Percentiles rank a stretch among this genome's conserved stretches.
Evolutionary conservation across 2,888 invertebrate species (phyloP).

Genomic region (Drosophila phalerata): DNA sequence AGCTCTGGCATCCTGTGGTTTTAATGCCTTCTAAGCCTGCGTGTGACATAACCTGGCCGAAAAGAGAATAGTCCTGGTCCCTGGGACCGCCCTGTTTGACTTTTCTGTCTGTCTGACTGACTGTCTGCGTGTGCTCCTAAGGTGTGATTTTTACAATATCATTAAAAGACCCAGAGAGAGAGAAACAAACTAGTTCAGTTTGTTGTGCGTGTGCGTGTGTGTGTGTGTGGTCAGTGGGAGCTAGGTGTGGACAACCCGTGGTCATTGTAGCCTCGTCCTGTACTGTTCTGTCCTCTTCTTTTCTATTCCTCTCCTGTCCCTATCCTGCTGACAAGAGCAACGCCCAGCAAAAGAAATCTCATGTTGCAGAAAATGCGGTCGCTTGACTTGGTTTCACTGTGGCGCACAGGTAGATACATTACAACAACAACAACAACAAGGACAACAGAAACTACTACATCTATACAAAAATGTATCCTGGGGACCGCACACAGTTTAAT

Average conservation of each 20-base stretch:
- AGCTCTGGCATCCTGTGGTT: conserved; percentile 73
- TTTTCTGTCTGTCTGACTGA: conserved; percentile 24
- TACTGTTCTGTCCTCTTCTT: conserved; percentile 22
- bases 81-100: conserved; percentile 80
- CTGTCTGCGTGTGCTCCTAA: conserved; percentile 49
- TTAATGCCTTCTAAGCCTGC: conserved; percentile 75
- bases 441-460: conserved; percentile 6
- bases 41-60: conserved; percentile 76
- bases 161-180: conserved; percentile 58
- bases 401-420: conserved; percentile 55
- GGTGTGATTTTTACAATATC: conserved; percentile 84
- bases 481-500: conserved; percentile 69
- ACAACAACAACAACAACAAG: neutral
- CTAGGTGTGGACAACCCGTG: conserved; percentile 79
- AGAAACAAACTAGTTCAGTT: conserved; percentile 41
- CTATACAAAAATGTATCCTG: conserved; percentile 33
- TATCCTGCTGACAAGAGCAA: conserved; percentile 73
- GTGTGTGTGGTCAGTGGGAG: conserved; percentile 73
- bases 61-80: conserved; percentile 30
- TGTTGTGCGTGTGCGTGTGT: conserved; percentile 15
- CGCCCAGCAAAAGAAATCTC: conserved; percentile 57
- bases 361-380: conserved; percentile 50
- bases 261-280: conserved; percentile 46
- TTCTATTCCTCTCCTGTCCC: conserved; percentile 36
- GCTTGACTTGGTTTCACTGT: conserved; percentile 28